Percentiles rank a stretch among this genome's conserved stretches.
These are phyloP conservation scores for Aporophyla lueneburgensis DNA, from an alignment of 2,888 invertebrate species.

Conservation along the genomic window DNA sequence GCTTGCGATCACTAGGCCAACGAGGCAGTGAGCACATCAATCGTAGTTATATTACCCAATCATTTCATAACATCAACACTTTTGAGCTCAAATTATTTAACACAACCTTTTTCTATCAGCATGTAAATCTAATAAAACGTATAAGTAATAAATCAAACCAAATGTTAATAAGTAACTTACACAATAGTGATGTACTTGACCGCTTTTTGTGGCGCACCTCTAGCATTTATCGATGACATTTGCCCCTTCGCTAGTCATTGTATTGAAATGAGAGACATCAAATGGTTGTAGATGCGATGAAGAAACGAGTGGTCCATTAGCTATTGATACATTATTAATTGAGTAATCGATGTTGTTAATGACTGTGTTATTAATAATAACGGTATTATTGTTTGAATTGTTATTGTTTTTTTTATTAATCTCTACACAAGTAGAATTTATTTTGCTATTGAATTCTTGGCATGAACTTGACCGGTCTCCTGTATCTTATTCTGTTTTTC, in stretches of 20 bases:
- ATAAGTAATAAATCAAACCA: conserved; percentile 43
- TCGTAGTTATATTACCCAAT: not conserved
- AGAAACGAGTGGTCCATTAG: conserved; percentile 20
- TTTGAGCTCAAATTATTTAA: conserved; percentile 16
- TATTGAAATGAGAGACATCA: conserved; percentile 38
- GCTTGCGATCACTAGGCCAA: not conserved
- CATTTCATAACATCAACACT: conserved; percentile 13
- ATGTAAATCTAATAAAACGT: conserved; percentile 38
- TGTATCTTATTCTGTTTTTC: not conserved
- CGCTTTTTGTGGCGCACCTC: conserved; percentile 44
- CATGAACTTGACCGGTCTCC: not conserved
- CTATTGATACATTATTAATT: conserved; percentile 16
- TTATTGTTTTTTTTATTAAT: not conserved
- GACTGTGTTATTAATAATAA: conserved; percentile 14
- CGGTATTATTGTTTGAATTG: conserved; percentile 8
- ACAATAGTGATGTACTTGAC: conserved; percentile 59
- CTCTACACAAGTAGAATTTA: not conserved
- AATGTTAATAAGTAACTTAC: conserved; percentile 37
- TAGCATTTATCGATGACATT: conserved; percentile 53
- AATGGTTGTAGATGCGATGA: conserved; percentile 17
- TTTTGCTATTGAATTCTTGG: not conserved
- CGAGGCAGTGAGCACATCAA: not conserved
- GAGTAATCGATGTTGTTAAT: conserved; percentile 15
- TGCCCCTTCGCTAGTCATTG: conserved; percentile 60
- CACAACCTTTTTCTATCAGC: conserved; percentile 31